A percentile compares a stretch with the other conserved stretches of the same genome.
Evolutionary conservation across 1,140 invertebrate species (phyloP).

Genomic region (Dreissena rostriformis): DNA sequence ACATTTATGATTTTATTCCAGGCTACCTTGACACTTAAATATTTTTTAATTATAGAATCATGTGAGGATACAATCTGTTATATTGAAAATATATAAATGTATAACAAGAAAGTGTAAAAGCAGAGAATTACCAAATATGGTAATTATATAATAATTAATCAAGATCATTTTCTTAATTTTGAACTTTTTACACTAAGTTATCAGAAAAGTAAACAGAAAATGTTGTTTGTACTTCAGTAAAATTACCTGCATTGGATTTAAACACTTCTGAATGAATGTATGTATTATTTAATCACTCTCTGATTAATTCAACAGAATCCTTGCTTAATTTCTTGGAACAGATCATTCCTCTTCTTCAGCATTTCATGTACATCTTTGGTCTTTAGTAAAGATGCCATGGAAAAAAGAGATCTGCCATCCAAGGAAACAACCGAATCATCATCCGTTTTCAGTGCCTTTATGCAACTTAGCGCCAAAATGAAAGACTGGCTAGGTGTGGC

Average conservation of each 20-base stretch:
- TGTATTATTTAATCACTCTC: background rate
- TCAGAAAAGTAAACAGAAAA: background rate
- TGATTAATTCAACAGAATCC: background rate
- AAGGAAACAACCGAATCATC: constrained; percentile 11
- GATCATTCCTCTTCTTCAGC: constrained; percentile 70
- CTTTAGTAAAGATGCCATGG: constrained; percentile 70
- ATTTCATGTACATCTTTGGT: constrained; percentile 73
- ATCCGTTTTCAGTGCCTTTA: constrained; percentile 47
- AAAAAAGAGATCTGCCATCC: constrained; percentile 51
- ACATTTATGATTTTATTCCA: too few relatives aligned
- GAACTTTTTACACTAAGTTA: background rate
- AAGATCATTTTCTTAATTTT: background rate
- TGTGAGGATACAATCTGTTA: too few relatives aligned
- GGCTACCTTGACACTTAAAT: too few relatives aligned
- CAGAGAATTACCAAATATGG: too few relatives aligned
- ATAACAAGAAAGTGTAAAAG: too few relatives aligned
- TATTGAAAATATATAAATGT: too few relatives aligned
- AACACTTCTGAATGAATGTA: background rate
- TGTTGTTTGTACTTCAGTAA: background rate
- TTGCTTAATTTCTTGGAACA: constrained; percentile 65
- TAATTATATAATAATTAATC: background rate
- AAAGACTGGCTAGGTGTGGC: constrained; percentile 77
- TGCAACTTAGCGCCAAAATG: constrained; percentile 60
- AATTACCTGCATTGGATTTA: background rate
- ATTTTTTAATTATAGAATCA: too few relatives aligned